Evolutionary conservation across 2,888 invertebrate genomes (phyloP).

Genomic region (Kuschelorhynchus macadamiae): DNA sequence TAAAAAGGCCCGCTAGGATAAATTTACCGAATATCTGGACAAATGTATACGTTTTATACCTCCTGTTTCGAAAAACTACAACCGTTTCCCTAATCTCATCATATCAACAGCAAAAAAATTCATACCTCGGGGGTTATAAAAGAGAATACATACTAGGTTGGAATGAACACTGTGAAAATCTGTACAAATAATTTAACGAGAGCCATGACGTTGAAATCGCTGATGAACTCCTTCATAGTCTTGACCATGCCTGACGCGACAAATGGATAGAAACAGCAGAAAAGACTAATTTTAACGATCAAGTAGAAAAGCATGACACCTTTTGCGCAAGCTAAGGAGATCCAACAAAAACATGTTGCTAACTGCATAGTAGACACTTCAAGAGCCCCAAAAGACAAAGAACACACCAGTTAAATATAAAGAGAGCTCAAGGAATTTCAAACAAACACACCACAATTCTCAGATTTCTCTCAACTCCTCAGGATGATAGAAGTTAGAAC

Average conservation of each 20-base stretch:
- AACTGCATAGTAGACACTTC: not conserved
- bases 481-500: not conserved
- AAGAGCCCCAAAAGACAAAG: not conserved
- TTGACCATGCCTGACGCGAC: not conserved
- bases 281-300: not conserved
- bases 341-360: not conserved
- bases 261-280: not conserved
- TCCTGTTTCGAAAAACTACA: not conserved
- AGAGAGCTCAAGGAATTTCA: not conserved
- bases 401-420: conserved; percentile 5
- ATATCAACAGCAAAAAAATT: not conserved
- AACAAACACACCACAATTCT: not conserved
- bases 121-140: not conserved
- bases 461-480: not conserved
- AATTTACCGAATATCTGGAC: not conserved
- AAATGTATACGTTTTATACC: not conserved
- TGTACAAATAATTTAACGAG: not conserved
- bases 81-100: not conserved
- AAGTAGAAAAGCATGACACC: conserved; percentile 2
- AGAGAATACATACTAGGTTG: no score
- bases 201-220: not conserved
- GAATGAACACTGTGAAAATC: no score
- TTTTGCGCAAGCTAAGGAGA: not conserved
- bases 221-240: not conserved
- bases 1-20: no score